Evolutionary conservation across 2,113 vertebrate species (phyloP).

Genomic region (Glaucomys volans): DNA sequence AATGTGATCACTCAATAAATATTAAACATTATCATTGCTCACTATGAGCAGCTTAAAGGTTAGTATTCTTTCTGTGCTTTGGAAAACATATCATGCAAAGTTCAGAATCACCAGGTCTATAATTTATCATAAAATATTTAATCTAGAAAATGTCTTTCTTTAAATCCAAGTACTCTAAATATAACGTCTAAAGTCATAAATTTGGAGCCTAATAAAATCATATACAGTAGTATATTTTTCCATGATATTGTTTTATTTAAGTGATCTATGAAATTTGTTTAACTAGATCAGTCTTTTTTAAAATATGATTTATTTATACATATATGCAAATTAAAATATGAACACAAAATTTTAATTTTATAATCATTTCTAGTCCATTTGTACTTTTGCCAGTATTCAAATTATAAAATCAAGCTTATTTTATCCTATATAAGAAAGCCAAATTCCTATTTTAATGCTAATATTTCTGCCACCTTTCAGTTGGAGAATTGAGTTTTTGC

Average conservation of each 20-base stretch:
- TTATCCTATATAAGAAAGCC: neutral
- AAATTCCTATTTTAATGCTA: neutral
- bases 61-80: slow-evolving; percentile 57
- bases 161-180: neutral
- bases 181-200: neutral
- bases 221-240: neutral
- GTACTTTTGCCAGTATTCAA: neutral
- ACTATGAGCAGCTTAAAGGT: slow-evolving; percentile 34
- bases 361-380: neutral
- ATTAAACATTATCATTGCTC: slow-evolving; percentile 51
- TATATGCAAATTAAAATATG: neutral
- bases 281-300: neutral
- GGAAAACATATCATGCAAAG: slow-evolving; percentile 41
- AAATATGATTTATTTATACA: slow-evolving; percentile 12
- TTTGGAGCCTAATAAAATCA: neutral
- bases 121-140: slow-evolving; percentile 39
- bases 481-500: neutral
- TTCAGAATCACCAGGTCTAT: neutral
- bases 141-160: neutral
- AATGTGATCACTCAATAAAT: slow-evolving; percentile 52
- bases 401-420: neutral
- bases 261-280: neutral
- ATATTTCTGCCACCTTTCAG: neutral
- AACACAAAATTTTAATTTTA: slow-evolving; percentile 26
- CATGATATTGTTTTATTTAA: neutral